These are phyloP conservation scores for Arrhopalites spinosus DNA, from an alignment of 2,888 invertebrate species.

Conservation along the genomic window DNA sequence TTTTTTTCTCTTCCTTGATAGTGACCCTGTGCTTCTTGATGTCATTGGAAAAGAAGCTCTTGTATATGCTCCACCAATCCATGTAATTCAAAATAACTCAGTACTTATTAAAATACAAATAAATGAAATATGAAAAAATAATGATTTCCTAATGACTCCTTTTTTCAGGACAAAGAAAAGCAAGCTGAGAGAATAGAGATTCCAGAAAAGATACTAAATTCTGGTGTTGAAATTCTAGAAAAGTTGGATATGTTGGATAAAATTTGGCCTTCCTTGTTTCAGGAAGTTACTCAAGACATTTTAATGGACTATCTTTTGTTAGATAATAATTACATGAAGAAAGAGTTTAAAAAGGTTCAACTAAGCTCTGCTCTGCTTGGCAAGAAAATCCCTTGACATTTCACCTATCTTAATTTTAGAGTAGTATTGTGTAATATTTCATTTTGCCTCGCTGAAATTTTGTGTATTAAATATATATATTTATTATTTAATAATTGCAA, in stretches of 20 bases:
- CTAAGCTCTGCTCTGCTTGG: no score
- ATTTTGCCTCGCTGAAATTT: no score
- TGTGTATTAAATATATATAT: no score
- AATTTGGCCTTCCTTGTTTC: slow-evolving; percentile 77
- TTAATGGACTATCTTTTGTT: slow-evolving; percentile 80
- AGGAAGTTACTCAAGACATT: slow-evolving; percentile 77
- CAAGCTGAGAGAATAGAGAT: slow-evolving; percentile 14
- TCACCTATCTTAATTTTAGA: no score
- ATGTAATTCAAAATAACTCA: neutral
- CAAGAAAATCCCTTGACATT: no score
- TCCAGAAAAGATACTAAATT: slow-evolving; percentile 62
- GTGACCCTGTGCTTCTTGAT: slow-evolving; percentile 53
- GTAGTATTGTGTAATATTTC: no score
- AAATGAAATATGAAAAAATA: neutral
- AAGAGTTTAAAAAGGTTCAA: slow-evolving; percentile 58
- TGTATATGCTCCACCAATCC: slow-evolving; percentile 39
- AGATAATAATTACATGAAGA: slow-evolving; percentile 76
- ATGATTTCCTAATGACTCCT: no score
- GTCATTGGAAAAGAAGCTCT: slow-evolving; percentile 56
- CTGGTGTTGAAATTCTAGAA: slow-evolving; percentile 76
- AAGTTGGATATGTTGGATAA: slow-evolving; percentile 75
- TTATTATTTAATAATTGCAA: no score
- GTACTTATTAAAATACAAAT: neutral
- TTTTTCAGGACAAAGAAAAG: neutral
- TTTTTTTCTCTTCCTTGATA: no score